These are phyloP conservation scores for Mesorhabditis sp. DNA, from an alignment of 2,888 invertebrate species.

Conservation along the genomic window DNA sequence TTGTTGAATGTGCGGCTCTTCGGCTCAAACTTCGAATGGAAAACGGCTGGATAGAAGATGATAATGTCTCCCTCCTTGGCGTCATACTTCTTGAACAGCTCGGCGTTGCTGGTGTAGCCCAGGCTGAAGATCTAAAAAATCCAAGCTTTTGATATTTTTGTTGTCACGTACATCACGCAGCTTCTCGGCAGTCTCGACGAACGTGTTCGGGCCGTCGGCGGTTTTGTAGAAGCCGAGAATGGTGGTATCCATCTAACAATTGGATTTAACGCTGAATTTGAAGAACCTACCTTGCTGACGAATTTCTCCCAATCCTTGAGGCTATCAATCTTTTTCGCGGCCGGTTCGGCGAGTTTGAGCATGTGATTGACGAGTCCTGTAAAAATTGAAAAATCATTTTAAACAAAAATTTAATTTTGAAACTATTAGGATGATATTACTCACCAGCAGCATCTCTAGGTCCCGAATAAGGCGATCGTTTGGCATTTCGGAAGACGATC, in stretches of 20 bases:
- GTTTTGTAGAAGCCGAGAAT: conserved; percentile 64
- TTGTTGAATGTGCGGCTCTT: conserved; percentile 60
- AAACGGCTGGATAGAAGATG: conserved; percentile 63
- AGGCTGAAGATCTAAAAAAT: conserved; percentile 59
- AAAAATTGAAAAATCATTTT: conserved; percentile 12
- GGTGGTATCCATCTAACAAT: conserved; percentile 61
- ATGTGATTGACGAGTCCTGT: conserved; percentile 64
- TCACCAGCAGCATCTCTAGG: conserved; percentile 58
- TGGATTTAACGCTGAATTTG: conserved; percentile 32
- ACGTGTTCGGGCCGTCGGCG: conserved; percentile 59
- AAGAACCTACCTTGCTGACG: neutral
- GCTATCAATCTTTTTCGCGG: conserved; percentile 56
- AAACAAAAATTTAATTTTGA: neutral
- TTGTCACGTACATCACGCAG: conserved; percentile 25
- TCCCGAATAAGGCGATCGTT: conserved; percentile 61
- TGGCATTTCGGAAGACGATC: conserved; percentile 63
- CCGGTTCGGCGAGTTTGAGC: conserved; percentile 62
- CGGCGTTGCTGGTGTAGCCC: conserved; percentile 61
- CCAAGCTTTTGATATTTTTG: neutral
- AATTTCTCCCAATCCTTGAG: conserved; percentile 55
- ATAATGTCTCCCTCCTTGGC: conserved; percentile 59
- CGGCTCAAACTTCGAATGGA: conserved; percentile 64
- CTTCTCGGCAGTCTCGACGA: conserved; percentile 60
- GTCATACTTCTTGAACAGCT: conserved; percentile 56
- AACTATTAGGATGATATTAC: conserved; percentile 1